phyloP scores from a whole-genome alignment of 2,888 invertebrate species.

The Drosophila aldrichi region DNA sequence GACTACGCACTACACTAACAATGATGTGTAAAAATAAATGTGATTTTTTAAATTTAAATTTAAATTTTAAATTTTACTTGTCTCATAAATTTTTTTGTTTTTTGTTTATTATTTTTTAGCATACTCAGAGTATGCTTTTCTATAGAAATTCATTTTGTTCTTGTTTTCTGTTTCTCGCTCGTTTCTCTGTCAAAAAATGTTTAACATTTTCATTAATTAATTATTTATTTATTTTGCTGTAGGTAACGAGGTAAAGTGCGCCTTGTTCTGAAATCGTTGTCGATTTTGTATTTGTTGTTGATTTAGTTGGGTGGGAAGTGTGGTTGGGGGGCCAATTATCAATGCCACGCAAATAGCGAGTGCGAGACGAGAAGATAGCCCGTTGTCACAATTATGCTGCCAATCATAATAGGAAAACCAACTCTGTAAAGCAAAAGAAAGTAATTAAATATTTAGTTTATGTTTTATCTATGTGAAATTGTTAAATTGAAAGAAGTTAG shows the following conservation, averaged over 20 bases:
- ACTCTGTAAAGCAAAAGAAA: conserved; percentile 82
- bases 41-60: conserved; percentile 39
- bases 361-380: conserved; percentile 91
- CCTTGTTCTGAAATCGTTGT: conserved; percentile 65
- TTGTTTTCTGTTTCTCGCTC: conserved; percentile 36
- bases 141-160: conserved; percentile 35
- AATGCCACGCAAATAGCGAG: conserved; percentile 89
- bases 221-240: conserved; percentile 33
- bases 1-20: conserved; percentile 79
- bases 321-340: conserved; percentile 60
- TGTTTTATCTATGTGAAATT: background rate
- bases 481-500: rapidly evolving
- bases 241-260: conserved; percentile 82
- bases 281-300: background rate
- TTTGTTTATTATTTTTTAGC: conserved; percentile 19
- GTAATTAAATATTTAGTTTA: background rate
- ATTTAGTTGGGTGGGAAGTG: background rate
- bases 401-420: conserved; percentile 94
- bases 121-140: conserved; percentile 52
- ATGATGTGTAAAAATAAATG: conserved; percentile 81
- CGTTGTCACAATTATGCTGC: conserved; percentile 89
- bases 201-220: conserved; percentile 32
- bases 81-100: conserved; percentile 23
- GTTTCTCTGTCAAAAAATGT: conserved; percentile 51
- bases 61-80: conserved; percentile 15